Evolutionary conservation across 2,113 vertebrate genomes (phyloP), one percentile per base, ranked within the genome.

Genomic region (Sceloporus tristichus): DNA sequence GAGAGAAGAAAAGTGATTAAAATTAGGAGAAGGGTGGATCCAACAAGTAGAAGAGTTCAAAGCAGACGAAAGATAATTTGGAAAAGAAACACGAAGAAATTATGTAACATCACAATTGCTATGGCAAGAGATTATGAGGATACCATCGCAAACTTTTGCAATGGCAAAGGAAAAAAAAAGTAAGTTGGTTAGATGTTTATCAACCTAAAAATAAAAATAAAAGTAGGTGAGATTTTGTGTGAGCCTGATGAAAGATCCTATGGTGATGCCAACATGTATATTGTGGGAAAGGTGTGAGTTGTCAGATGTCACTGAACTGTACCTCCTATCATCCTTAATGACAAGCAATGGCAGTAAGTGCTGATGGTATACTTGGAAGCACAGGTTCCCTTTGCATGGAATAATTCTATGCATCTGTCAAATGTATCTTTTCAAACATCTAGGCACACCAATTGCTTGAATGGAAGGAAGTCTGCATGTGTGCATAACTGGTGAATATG

Each of bases 111-210:
- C 81, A 42, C 34, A 82, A 75, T 4, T n/a, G 38, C 42, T 73
- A 48, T 11, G 9, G 14, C 19, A 29, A 74, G 25, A 62, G 70
- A 82, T 87, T 62, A 74, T 65, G 34, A 74, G 34, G 27, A 38
- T 40, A 71, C 42, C 62, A 87, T 62, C 70, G 68, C 21, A 23
- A 73, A 80, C 66, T 40, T 73, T 42, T 73, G 66, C 66, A 80
- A 59, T 29, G 48, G 48, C 34, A 74, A 14, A 42, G 74, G 14
- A 56, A 85, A 77, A 27, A 78, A 68, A 53, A 65, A 90, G 84
- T 93, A 91, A 94, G 90, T 85, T 93, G 93, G 88, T 92, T 94
- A 93, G 89, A 94, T 91, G 89, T 94, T 94, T 94, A 91, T 91
- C 89, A 59, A 42, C 34, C 65, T 77, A 70, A 38, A 38, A 38